These are phyloP conservation scores for Yoshiicerus persimilis DNA, from an alignment of 1,140 invertebrate species.

Conservation along the genomic window DNA sequence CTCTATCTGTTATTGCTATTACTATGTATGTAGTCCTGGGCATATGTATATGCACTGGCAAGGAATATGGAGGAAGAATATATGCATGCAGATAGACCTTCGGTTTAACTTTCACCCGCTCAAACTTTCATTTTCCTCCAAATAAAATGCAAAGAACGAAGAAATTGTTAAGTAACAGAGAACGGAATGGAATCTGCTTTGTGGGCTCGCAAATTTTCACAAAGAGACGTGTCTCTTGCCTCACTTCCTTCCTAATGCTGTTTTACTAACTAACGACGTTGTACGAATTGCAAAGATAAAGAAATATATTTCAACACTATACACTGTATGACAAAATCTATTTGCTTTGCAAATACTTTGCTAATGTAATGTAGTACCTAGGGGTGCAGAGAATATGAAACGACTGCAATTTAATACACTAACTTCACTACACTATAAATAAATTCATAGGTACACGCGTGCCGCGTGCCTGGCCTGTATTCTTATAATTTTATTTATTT, in stretches of 20 bases:
- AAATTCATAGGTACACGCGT: background rate
- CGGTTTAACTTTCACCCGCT: background rate
- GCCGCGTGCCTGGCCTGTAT: background rate
- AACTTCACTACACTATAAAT: background rate
- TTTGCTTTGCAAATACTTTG: background rate
- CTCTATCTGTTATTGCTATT: background rate
- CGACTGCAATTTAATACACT: too few relatives aligned
- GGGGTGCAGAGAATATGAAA: too few relatives aligned
- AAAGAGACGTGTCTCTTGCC: conserved; percentile 3
- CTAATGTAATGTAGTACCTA: too few relatives aligned
- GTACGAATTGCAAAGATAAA: background rate
- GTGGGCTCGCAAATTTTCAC: conserved; percentile 6
- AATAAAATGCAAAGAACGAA: background rate
- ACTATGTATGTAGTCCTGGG: too few relatives aligned
- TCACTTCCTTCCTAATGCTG: background rate
- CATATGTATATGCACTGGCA: background rate
- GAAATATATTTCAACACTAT: background rate
- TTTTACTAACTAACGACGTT: conserved; percentile 14
- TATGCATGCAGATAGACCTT: background rate
- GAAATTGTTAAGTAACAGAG: conserved; percentile 9
- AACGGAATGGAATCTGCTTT: background rate
- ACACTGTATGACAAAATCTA: background rate
- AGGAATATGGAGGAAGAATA: background rate
- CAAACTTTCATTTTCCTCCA: conserved; percentile 3
- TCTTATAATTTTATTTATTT: background rate